These are phyloP conservation scores for Stegana nigrithorax DNA, from an alignment of 2,888 invertebrate species.

Conservation along the genomic window DNA sequence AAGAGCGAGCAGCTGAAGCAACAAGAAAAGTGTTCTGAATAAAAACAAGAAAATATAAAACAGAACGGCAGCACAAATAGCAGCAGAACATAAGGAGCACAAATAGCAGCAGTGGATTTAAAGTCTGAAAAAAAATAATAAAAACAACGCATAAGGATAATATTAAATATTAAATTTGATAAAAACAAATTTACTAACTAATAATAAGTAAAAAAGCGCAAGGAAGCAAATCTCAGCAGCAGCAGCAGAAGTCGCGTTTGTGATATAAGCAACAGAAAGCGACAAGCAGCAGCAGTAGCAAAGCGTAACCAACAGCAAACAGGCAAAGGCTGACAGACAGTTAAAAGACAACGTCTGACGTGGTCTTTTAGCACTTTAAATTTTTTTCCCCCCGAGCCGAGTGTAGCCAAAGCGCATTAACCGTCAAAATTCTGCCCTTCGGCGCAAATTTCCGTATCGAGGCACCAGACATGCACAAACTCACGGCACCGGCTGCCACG, in stretches of 20 bases:
- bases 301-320: neutral
- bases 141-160: constrained; percentile 17
- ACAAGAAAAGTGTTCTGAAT: neutral
- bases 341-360: neutral
- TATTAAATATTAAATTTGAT: constrained; percentile 3
- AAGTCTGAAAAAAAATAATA: constrained; percentile 13
- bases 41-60: neutral
- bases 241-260: constrained; percentile 6
- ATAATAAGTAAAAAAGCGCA: neutral
- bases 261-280: neutral
- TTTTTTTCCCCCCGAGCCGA: constrained; percentile 26
- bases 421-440: constrained; percentile 64
- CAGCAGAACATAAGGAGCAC: constrained; percentile 6
- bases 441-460: constrained; percentile 63
- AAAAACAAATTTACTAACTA: neutral
- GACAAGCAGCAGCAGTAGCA: neutral
- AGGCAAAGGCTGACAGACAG: neutral
- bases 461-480: constrained; percentile 65
- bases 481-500: constrained; percentile 63
- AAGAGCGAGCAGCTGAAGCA: constrained; percentile 6
- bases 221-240: constrained; percentile 1
- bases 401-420: constrained; percentile 23
- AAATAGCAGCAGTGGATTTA: neutral
- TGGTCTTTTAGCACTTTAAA: neutral
- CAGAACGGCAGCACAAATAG: neutral